Evolutionary conservation across 2,113 vertebrate species (phyloP).

Genomic region (Turnix velox): DNA sequence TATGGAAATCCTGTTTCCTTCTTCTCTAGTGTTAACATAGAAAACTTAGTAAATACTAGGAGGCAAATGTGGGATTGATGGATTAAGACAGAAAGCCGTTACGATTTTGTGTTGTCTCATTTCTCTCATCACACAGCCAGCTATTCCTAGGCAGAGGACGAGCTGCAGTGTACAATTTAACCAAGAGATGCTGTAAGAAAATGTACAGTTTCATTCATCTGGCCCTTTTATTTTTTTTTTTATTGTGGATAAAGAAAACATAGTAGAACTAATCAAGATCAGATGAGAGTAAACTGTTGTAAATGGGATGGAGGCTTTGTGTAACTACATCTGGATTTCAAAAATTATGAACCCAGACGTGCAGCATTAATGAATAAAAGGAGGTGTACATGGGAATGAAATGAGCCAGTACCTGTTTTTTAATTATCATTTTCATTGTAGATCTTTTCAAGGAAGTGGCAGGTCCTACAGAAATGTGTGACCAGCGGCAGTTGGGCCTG

Average conservation of each 20-base stretch:
- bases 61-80: background rate
- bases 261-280: background rate
- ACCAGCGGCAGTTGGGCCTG: slow-evolving; percentile 92
- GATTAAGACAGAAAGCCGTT: background rate
- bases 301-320: background rate
- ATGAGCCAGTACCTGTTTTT: background rate
- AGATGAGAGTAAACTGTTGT: background rate
- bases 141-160: background rate
- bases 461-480: slow-evolving; percentile 86
- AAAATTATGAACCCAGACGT: background rate
- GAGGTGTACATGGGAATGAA: background rate
- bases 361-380: background rate
- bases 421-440: slow-evolving; percentile 58
- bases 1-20: background rate
- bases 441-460: slow-evolving; percentile 93
- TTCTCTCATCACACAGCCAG: background rate
- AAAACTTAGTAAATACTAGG: background rate
- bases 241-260: rapidly evolving
- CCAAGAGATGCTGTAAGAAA: background rate
- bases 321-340: background rate
- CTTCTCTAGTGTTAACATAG: background rate
- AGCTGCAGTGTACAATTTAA: background rate
- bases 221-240: background rate
- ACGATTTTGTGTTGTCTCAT: background rate
- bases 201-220: background rate